Evolutionary conservation across 1,140 invertebrate genomes (phyloP), one percentile per base, ranked within the genome.

Genomic region (Ostrea edulis): DNA sequence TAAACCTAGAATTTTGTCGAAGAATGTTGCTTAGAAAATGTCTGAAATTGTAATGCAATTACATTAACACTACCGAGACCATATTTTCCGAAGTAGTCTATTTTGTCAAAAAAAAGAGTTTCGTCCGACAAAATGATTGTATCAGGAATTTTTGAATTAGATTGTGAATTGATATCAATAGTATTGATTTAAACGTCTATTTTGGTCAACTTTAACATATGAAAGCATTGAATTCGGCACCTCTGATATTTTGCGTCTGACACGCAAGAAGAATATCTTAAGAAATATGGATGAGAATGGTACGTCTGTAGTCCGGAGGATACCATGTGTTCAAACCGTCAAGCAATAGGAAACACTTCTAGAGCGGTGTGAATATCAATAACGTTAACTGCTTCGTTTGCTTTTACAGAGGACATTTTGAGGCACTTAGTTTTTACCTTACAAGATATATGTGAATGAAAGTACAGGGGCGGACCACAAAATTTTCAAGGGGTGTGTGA

Each of bases 61-160:
- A 77, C 25, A 5, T 2, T 8, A 77, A 22, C 12, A 62, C 55
- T 14, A 35, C 29, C 8, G 68, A 77, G 35, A 25, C 68, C 68
- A 25, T 77, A 35, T 25, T 77, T 35, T 8, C 29, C 25, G 8
- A 11, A 14, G 68, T 25, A 35, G 25, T 29, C 68, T 14, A 17
- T 77, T 77, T 77, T 77, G 25, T 77, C 25, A 14, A 25, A 29
- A 77, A 29, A 77, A 29, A 29, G 29, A 25, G 68, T 77, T 77
- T 77, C 68, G 25, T 77, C 29, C 68, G 25, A 22, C 68, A 29
- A 77, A 77, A 77, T 77, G 68, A 77, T 77, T 77, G 29, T 25
- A 77, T 77, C 29, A 77, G 68, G 68, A 77, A 25, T 29, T 77
- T 77, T 77, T 77, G 68, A 77, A 77, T 77, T 77, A 25, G 68